Evolutionary conservation across 1,140 invertebrate species (phyloP).

Genomic region (Pseudomyrmex cubaensis): DNA sequence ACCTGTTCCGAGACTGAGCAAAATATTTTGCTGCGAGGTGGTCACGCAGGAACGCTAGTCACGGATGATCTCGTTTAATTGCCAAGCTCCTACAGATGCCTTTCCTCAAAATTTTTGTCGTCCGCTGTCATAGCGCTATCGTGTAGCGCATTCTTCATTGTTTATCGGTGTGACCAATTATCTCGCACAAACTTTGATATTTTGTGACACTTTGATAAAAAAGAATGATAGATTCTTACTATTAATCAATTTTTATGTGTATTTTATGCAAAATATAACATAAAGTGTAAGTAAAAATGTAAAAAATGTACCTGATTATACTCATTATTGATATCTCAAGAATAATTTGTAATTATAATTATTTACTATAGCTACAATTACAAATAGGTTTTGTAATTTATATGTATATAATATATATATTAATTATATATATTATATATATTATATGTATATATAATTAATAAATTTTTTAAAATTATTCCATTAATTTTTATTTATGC

Average conservation of each 20-base stretch:
- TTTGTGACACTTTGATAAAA: conserved; percentile 4
- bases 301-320: background rate
- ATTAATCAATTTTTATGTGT: background rate
- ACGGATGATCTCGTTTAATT: conserved; percentile 73
- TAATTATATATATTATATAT: too few species aligned
- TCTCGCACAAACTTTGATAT: conserved; percentile 4
- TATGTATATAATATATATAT: too few species aligned
- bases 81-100: conserved; percentile 5
- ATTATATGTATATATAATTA: background rate
- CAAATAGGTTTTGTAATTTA: too few species aligned
- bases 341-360: too few species aligned
- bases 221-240: background rate
- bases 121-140: background rate
- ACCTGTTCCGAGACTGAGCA: conserved; percentile 55
- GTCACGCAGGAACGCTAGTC: conserved; percentile 57
- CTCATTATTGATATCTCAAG: background rate
- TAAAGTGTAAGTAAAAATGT: background rate
- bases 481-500: background rate
- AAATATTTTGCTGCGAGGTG: conserved; percentile 68
- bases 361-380: too few species aligned
- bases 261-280: background rate
- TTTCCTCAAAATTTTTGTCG: conserved; percentile 12
- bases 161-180: background rate
- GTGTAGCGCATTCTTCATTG: background rate
- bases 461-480: background rate